Conservation (phyloP, 1,140 invertebrate species). For the Tetramorium simillimum region DNA sequence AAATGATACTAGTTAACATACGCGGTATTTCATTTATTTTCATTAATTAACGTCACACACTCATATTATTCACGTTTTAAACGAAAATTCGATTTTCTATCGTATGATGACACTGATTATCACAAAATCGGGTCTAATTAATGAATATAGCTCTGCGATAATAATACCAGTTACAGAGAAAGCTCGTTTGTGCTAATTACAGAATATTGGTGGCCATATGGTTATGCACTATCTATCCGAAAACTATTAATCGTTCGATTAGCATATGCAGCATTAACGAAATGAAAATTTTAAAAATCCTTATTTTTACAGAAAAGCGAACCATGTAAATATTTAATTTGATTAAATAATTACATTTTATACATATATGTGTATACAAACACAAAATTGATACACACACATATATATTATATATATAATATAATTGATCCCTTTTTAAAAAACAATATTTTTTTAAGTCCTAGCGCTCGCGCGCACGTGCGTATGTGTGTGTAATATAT, state of each 20-base stretch:
- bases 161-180: conserved; percentile 12
- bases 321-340: background rate
- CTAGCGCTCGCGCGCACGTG: no score
- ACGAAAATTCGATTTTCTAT: conserved; percentile 6
- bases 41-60: background rate
- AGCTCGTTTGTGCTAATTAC: conserved; percentile 30
- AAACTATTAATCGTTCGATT: conserved; percentile 3
- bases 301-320: background rate
- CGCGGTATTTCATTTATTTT: background rate
- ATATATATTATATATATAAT: no score
- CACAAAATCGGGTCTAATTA: conserved; percentile 12
- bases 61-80: background rate
- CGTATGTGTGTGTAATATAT: background rate
- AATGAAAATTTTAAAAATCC: background rate
- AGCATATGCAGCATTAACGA: background rate
- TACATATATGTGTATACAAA: no score
- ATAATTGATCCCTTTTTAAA: no score
- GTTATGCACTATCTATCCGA: background rate
- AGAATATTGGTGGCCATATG: background rate
- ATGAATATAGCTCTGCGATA: conserved; percentile 11
- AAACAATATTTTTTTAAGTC: no score
- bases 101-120: conserved; percentile 13
- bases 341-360: no score
- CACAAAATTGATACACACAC: no score
- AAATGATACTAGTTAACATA: background rate